These are phyloP conservation scores for Trichogramma evanescens DNA, from an alignment of 2,888 invertebrate species.

Conservation along the genomic window DNA sequence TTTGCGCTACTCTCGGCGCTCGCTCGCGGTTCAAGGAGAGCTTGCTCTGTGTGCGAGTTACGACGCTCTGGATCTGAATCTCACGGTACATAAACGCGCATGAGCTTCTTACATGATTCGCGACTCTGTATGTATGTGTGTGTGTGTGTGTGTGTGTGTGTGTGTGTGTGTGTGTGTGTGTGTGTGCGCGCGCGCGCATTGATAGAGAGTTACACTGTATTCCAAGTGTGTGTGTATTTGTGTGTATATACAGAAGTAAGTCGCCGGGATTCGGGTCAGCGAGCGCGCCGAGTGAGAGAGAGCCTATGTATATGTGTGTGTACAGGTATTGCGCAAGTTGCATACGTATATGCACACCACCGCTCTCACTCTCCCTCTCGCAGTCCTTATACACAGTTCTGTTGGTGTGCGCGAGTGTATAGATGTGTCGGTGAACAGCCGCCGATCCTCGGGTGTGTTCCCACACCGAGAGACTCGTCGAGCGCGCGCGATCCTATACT, in stretches of 20 bases:
- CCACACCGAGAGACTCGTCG: neutral
- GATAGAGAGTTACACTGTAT: too few relatives aligned
- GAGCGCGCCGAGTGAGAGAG: conserved; percentile 20
- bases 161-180: conserved; percentile 7
- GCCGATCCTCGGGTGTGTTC: neutral
- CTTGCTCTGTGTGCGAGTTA: conserved; percentile 34
- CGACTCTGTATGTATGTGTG: conserved; percentile 4
- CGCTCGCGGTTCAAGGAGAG: conserved; percentile 42
- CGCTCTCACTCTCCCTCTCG: conserved; percentile 24
- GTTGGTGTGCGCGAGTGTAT: conserved; percentile 26
- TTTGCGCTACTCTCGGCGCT: conserved; percentile 27
- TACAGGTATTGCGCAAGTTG: conserved; percentile 32
- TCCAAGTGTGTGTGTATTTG: conserved; percentile 12
- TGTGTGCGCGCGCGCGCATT: conserved; percentile 1
- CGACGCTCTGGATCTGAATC: conserved; percentile 44
- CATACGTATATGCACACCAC: neutral
- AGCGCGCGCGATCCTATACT: neutral
- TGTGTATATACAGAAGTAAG: conserved; percentile 12
- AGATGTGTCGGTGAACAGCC: neutral
- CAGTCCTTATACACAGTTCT: conserved; percentile 36
- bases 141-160: conserved; percentile 11
- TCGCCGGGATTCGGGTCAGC: conserved; percentile 43
- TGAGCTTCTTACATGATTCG: neutral
- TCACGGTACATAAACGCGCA: conserved; percentile 39
- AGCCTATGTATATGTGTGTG: neutral